These are phyloP conservation scores for Drosophila lowei DNA, from an alignment of 1,140 invertebrate species.

Conservation along the genomic window DNA sequence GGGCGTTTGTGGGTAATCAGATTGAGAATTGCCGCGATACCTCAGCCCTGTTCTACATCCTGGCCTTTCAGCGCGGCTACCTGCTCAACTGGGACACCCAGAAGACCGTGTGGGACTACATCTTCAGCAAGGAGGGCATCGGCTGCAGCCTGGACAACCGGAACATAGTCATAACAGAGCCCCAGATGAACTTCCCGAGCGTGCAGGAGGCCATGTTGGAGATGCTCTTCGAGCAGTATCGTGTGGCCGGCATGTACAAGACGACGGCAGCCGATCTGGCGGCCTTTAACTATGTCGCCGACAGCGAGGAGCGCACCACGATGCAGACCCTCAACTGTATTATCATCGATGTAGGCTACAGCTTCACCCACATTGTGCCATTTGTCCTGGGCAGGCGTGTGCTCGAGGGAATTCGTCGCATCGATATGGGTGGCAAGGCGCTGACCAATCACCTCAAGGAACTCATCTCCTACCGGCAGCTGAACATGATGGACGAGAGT, in stretches of 20 bases:
- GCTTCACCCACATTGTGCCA: slow-evolving; percentile 97
- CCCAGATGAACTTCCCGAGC: slow-evolving; percentile 95
- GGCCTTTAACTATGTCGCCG: slow-evolving; percentile 86
- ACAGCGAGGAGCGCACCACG: slow-evolving; percentile 71
- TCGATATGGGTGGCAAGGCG: slow-evolving; percentile 98
- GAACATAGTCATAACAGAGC: slow-evolving; percentile 96
- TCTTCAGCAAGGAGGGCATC: slow-evolving; percentile 95
- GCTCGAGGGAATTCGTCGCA: slow-evolving; percentile 90
- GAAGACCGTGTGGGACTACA: slow-evolving; percentile 98
- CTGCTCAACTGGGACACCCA: slow-evolving; percentile 96
- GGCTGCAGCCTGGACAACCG: slow-evolving; percentile 90
- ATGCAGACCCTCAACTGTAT: slow-evolving; percentile 88
- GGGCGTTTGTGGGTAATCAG: slow-evolving; percentile 96
- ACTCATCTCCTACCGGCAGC: slow-evolving; percentile 94
- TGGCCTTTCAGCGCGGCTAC: slow-evolving; percentile 98
- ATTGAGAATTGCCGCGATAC: slow-evolving; percentile 98
- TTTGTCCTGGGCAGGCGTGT: slow-evolving; percentile 95
- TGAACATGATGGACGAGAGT: slow-evolving; percentile 99
- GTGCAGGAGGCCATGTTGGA: slow-evolving; percentile 97
- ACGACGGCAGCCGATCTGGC: slow-evolving; percentile 90
- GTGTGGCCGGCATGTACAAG: slow-evolving; percentile 92
- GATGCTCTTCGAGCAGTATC: slow-evolving; percentile 99
- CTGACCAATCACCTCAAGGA: slow-evolving; percentile 99
- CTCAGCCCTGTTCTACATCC: slow-evolving; percentile 96
- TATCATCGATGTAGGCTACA: slow-evolving; percentile 96